Base-by-base conservation (phyloP, 2,113 vertebrate genomes). In the Hipposideros armiger region DNA sequence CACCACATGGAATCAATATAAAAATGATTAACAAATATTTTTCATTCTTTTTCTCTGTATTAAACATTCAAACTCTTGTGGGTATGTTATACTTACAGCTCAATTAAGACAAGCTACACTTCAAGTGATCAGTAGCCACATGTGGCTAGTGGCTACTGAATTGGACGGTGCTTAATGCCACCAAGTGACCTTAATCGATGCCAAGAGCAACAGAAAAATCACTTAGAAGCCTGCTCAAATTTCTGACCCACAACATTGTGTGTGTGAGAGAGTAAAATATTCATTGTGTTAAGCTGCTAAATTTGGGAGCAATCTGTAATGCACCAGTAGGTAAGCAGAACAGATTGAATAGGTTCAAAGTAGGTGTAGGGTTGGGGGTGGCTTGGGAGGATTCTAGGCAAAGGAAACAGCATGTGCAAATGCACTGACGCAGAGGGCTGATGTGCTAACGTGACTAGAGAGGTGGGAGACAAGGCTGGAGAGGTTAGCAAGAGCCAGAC, bases 21-120 rank as follows among this genome's bases (percentile, higher is more conserved):
- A 88, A 93, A 94, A 74, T 91, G 62, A 94, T 84, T 62, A 83
- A 89, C 76, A 36, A 9, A 74, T 69, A 83, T 73, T 84, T 93
- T 77, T 47, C 62, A 32, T 54, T 88, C 5, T 42, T 52, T 74
- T 81, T 73, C 5, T 72, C 80, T 69, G 32, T 45, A 84, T 26
- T 47, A 84, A 90, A 93, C 95, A n/a, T 91, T 91, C 42, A 85
- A 70, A 95, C 74, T 76, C 36, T 32, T 26, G 0, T 45, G 42
- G 6, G 22, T 36, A 24, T 50, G 81, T 94, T 88, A 70, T 1
- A 81, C 10, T 78, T 72, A 66, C 1, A 64, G 42, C 66, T 94
- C 24, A 56, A 22, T 85, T 80, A 88, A 69, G 24, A 64, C 14
- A 40, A 89, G 32, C 40, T 36, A n/a, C 19, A 52, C 94, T 89